Percentiles rank a stretch among this genome's conserved stretches.
Conservation (phyloP, 1,140 invertebrate genomes). For the Anthonomus grandis region DNA sequence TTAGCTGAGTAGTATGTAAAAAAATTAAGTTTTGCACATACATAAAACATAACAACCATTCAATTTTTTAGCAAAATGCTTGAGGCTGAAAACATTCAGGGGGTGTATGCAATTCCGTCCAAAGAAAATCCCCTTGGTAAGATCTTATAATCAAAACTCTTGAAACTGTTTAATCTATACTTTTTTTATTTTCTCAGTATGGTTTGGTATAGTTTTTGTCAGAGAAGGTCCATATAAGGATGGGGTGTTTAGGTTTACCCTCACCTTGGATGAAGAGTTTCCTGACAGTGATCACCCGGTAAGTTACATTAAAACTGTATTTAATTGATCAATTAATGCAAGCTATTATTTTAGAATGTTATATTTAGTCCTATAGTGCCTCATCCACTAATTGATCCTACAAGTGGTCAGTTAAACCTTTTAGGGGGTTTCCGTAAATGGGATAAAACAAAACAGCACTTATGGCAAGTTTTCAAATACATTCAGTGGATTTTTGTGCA, state of each 20-base stretch:
- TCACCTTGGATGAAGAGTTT: constrained; percentile 83
- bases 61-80: constrained; percentile 69
- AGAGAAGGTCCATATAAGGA: constrained; percentile 83
- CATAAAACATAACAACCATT: background rate
- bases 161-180: constrained; percentile 1
- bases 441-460: constrained; percentile 75
- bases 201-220: constrained; percentile 92
- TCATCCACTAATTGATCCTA: constrained; percentile 80
- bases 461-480: constrained; percentile 89
- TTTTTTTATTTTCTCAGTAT: constrained; percentile 68
- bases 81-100: constrained; percentile 77
- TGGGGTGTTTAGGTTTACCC: constrained; percentile 83
- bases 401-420: constrained; percentile 73
- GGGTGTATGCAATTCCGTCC: constrained; percentile 90
- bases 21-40: background rate
- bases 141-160: constrained; percentile 36
- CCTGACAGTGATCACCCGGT: constrained; percentile 82
- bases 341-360: constrained; percentile 63
- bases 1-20: constrained; percentile 73
- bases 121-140: constrained; percentile 72
- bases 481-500: constrained; percentile 78
- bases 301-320: constrained; percentile 43
- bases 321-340: background rate
- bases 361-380: constrained; percentile 82
- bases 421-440: constrained; percentile 78